Evolutionary conservation across 2,797 vertebrate species (phyloP).

Genomic region (Rallus crepitans): DNA sequence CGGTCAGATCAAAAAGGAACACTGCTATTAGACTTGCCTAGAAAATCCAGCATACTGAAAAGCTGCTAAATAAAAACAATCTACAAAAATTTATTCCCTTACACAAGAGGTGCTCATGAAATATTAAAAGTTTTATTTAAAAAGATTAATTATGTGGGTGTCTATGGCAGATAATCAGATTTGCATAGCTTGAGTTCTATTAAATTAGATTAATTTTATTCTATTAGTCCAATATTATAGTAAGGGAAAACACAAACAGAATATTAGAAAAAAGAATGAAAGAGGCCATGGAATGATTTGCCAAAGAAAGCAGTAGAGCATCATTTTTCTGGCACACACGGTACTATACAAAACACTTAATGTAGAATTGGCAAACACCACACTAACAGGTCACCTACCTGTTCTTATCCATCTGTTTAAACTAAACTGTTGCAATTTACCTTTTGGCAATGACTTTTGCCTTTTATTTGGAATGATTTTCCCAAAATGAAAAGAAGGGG

Average conservation of each 20-base stretch:
- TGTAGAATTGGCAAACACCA: not conserved
- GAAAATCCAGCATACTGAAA: not conserved
- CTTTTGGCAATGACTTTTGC: not conserved
- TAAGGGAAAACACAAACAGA: not conserved
- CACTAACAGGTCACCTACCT: not conserved
- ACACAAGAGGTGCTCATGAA: not conserved
- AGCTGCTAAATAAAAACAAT: not conserved
- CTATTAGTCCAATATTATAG: not conserved
- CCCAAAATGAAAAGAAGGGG: not conserved
- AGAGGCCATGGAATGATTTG: not conserved
- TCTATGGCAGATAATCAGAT: slow-evolving; percentile 17
- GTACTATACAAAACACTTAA: not conserved
- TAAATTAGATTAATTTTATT: slow-evolving; percentile 22
- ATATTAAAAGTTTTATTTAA: slow-evolving; percentile 9
- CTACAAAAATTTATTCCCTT: not conserved
- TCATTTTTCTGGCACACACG: not conserved
- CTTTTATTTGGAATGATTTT: not conserved
- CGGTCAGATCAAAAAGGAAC: not conserved
- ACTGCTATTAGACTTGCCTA: not conserved
- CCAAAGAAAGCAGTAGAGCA: not conserved
- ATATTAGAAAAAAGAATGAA: not conserved
- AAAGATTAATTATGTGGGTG: not conserved
- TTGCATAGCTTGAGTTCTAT: not conserved
- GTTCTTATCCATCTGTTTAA: not conserved
- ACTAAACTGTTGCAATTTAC: not conserved